These are phyloP conservation scores for Augiades crinisus DNA, from an alignment of 2,888 invertebrate genomes.

Conservation along the genomic window DNA sequence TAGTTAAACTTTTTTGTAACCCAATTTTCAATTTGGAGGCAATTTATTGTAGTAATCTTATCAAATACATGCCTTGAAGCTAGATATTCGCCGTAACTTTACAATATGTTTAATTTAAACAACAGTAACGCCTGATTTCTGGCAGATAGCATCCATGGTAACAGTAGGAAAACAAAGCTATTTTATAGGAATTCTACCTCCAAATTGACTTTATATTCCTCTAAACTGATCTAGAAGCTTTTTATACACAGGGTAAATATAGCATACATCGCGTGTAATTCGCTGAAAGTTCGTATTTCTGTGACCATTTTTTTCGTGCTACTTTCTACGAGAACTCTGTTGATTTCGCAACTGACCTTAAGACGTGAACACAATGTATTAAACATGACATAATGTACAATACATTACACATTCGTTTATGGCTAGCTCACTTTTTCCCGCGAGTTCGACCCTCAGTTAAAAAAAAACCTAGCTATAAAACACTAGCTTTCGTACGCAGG, in stretches of 20 bases:
- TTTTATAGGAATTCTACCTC: not conserved
- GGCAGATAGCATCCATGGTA: not conserved
- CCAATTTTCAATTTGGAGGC: conserved; percentile 32
- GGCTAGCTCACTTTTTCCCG: not conserved
- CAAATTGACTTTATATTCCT: not conserved
- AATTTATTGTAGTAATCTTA: conserved; percentile 10
- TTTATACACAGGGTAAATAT: not conserved
- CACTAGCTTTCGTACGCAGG: too few species aligned
- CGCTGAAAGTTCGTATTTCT: not conserved
- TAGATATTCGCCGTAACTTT: not conserved
- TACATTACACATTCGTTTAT: not conserved
- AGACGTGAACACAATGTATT: not conserved
- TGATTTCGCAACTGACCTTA: conserved; percentile 43
- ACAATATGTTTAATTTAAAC: not conserved
- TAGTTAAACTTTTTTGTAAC: conserved; percentile 32
- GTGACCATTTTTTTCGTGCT: conserved; percentile 35
- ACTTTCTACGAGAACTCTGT: conserved; percentile 40
- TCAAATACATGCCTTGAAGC: not conserved
- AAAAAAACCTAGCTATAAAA: too few species aligned
- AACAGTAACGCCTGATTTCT: not conserved
- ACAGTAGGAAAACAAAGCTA: not conserved
- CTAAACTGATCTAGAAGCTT: not conserved
- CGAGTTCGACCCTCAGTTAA: too few species aligned
- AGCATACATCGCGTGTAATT: not conserved
- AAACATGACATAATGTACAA: not conserved